Percentiles rank a stretch among this genome's conserved stretches.
phyloP scores from a whole-genome alignment of 2,888 invertebrate species.

The Clanis bilineata region DNA sequence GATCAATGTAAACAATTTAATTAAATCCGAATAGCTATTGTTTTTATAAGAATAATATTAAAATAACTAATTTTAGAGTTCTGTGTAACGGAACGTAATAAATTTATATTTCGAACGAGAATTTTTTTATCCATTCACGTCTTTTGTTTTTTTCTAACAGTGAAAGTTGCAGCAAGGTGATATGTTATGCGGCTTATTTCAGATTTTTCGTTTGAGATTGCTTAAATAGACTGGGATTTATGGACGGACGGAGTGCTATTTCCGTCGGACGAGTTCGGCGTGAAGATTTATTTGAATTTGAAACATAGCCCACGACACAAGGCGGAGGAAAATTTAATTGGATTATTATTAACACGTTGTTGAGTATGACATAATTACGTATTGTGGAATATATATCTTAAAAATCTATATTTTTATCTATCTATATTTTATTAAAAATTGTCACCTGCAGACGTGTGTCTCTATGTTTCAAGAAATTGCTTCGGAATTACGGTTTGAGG shows the following conservation, averaged over 20 bases:
- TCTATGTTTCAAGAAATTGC: too few relatives aligned
- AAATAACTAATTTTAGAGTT: neutral
- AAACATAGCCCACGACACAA: constrained; percentile 72
- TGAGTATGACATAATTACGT: constrained; percentile 43
- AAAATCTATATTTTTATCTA: neutral
- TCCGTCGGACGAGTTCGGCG: constrained; percentile 74
- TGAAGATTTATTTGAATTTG: constrained; percentile 78
- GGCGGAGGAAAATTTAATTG: constrained; percentile 77
- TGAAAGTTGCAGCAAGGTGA: constrained; percentile 54
- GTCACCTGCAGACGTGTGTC: too few relatives aligned
- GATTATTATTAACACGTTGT: constrained; percentile 77
- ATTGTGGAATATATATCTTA: neutral
- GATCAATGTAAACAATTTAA: neutral
- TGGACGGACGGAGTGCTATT: constrained; percentile 77
- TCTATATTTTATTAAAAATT: too few relatives aligned
- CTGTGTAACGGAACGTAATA: neutral
- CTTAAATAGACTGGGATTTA: constrained; percentile 80
- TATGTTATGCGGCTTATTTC: constrained; percentile 69
- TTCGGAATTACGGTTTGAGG: too few relatives aligned
- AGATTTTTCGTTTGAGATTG: constrained; percentile 77
- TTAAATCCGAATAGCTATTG: neutral
- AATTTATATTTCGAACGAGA: constrained; percentile 6
- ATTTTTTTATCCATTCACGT: neutral
- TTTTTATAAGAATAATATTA: neutral
- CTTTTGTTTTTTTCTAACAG: constrained; percentile 34